These are phyloP conservation scores for Poicephalus gulielmi DNA, from an alignment of 2,113 vertebrate genomes.

Conservation along the genomic window DNA sequence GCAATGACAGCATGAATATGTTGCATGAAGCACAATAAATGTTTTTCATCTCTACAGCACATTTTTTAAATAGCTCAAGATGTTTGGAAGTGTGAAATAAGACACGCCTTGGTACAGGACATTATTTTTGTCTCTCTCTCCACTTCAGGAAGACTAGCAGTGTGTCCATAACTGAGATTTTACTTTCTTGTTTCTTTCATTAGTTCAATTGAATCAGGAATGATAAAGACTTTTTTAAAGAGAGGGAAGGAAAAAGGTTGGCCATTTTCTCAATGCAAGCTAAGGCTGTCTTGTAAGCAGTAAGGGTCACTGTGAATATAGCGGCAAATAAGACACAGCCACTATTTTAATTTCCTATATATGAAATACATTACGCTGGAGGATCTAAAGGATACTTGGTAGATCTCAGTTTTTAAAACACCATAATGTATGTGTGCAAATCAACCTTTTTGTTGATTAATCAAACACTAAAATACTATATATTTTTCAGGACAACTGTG, in stretches of 20 bases:
- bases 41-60: not conserved
- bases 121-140: not conserved
- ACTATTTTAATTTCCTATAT: not conserved
- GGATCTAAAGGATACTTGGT: not conserved
- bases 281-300: not conserved
- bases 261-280: not conserved
- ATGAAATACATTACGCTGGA: not conserved
- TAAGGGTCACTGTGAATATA: not conserved
- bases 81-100: not conserved
- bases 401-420: not conserved
- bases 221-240: not conserved
- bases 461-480: not conserved
- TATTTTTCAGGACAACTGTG: not conserved
- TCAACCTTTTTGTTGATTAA: not conserved
- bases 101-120: not conserved
- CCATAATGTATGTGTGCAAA: not conserved
- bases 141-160: not conserved
- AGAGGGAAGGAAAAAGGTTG: not conserved
- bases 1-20: not conserved
- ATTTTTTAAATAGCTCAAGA: not conserved
- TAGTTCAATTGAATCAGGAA: not conserved
- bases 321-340: not conserved
- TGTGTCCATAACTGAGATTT: not conserved
- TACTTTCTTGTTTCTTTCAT: not conserved
- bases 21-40: not conserved